Evolutionary conservation across 2,888 invertebrate genomes (phyloP).

Genomic region (Dendrolimus houi): DNA sequence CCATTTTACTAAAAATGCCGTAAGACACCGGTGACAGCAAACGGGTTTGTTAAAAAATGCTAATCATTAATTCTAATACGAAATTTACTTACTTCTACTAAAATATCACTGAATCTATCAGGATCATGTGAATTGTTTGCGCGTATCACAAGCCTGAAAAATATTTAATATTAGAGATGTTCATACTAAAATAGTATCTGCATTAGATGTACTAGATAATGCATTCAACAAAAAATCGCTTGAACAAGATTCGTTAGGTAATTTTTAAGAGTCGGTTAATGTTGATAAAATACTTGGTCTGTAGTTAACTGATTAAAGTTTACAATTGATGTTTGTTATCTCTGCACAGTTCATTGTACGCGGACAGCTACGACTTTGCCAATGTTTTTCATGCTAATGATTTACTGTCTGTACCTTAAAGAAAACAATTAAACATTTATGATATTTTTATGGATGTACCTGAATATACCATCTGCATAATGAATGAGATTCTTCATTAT

Average conservation of each 20-base stretch:
- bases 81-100: constrained; percentile 51
- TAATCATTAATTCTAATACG: too few species aligned
- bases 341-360: too few species aligned
- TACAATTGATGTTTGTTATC: neutral
- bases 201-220: too few species aligned
- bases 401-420: neutral
- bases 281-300: neutral
- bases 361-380: too few species aligned
- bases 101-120: constrained; percentile 71
- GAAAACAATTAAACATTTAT: neutral
- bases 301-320: neutral
- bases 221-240: too few species aligned
- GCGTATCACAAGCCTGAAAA: constrained; percentile 60
- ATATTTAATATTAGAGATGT: too few species aligned
- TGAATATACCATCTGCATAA: constrained; percentile 81
- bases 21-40: too few species aligned
- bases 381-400: neutral
- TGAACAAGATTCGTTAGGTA: too few species aligned
- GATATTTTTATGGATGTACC: constrained; percentile 34
- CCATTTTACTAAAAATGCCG: too few species aligned
- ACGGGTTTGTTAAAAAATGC: too few species aligned
- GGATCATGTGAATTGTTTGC: constrained; percentile 78
- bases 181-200: too few species aligned
- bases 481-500: constrained; percentile 81
- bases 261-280: too few species aligned